Conservation (phyloP, 1,140 invertebrate genomes). For the Idris sp. region DNA sequence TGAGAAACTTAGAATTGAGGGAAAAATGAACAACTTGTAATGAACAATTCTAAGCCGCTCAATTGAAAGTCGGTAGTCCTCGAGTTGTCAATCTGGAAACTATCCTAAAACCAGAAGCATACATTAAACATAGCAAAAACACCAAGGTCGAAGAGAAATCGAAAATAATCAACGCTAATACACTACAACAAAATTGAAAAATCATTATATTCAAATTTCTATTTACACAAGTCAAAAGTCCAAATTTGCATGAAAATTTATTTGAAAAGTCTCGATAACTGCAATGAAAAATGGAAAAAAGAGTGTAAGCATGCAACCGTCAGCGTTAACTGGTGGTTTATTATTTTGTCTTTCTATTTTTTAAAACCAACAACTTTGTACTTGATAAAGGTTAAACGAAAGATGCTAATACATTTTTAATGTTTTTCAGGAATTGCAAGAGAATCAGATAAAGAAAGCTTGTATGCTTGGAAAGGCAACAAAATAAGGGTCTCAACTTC, state of each 20-base stretch:
- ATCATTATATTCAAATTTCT: conserved; percentile 32
- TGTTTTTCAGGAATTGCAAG: no score
- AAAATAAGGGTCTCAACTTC: not conserved
- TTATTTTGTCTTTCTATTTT: conserved; percentile 22
- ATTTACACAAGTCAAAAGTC: conserved; percentile 61
- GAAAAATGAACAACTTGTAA: no score
- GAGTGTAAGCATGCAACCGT: conserved; percentile 60
- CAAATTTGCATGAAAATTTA: conserved; percentile 57
- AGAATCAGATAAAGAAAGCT: no score
- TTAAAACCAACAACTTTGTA: no score
- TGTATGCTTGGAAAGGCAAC: no score
- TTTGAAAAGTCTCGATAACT: conserved; percentile 11
- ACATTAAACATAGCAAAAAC: conserved; percentile 61
- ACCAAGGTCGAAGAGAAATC: conserved; percentile 58
- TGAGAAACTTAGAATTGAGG: no score
- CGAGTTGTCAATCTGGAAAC: conserved; percentile 60
- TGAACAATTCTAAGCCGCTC: conserved; percentile 10
- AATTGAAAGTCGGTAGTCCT: conserved; percentile 42
- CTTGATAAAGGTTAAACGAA: no score
- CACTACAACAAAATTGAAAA: conserved; percentile 23
- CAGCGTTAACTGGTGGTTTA: conserved; percentile 59
- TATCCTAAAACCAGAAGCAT: conserved; percentile 63
- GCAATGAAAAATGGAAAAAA: conserved; percentile 10
- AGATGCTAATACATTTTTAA: no score
- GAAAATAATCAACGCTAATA: conserved; percentile 17